phyloP scores from a whole-genome alignment of 2,113 vertebrate species.

The Semicossyphus pulcher region DNA sequence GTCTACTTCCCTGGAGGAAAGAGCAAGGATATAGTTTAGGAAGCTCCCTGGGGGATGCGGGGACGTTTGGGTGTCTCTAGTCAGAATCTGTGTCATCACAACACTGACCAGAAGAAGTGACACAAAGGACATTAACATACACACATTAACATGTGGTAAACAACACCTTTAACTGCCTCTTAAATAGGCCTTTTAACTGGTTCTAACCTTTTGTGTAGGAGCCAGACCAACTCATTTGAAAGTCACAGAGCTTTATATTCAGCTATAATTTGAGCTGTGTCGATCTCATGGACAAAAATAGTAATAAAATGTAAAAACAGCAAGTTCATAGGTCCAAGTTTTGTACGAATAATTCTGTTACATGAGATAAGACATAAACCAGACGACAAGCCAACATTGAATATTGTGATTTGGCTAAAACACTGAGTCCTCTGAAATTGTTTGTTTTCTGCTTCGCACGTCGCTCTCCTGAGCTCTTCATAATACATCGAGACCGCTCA shows the following conservation, averaged over 20 bases:
- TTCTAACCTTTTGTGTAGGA: too few species aligned
- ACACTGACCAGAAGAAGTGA: background rate
- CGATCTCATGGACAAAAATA: background rate
- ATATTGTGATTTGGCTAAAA: constrained; percentile 5
- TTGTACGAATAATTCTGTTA: constrained; percentile 18
- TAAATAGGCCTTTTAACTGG: too few species aligned
- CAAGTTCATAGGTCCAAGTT: background rate
- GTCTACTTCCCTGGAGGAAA: background rate
- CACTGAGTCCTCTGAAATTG: background rate
- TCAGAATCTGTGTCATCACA: background rate
- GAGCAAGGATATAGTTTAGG: background rate
- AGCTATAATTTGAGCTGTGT: constrained; percentile 2
- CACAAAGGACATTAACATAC: too few species aligned
- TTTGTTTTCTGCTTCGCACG: background rate
- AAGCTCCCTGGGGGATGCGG: background rate
- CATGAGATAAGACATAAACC: constrained; percentile 13
- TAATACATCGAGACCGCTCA: constrained; percentile 2
- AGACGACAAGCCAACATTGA: constrained; percentile 2
- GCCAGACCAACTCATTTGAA: constrained; percentile 1
- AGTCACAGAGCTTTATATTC: background rate
- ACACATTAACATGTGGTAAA: background rate
- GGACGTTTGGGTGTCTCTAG: constrained; percentile 1
- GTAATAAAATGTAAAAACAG: background rate
- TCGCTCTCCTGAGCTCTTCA: background rate
- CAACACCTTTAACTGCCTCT: background rate